Percentiles rank a stretch among this genome's conserved stretches.
phyloP scores from a whole-genome alignment of 2,113 vertebrate genomes.

The Pteruthius melanotis region DNA sequence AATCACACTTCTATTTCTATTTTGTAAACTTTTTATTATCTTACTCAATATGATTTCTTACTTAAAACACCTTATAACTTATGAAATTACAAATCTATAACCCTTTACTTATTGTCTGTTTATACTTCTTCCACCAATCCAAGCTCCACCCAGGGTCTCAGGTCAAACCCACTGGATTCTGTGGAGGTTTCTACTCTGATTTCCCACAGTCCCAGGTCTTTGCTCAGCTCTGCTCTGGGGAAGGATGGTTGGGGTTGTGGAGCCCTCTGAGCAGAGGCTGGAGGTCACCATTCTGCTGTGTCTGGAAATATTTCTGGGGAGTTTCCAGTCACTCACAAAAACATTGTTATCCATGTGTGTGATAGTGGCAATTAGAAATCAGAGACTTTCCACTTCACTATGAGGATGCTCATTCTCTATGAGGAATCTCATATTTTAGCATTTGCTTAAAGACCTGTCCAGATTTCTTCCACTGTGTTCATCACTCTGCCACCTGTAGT shows the following conservation, averaged over 20 bases:
- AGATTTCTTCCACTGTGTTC: neutral
- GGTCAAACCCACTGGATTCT: too few relatives aligned
- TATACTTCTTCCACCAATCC: too few relatives aligned
- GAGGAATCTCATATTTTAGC: neutral
- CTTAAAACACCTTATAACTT: too few relatives aligned
- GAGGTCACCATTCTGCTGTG: neutral
- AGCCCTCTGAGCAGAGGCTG: rapidly evolving
- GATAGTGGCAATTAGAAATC: neutral
- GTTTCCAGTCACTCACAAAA: neutral
- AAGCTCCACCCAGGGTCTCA: too few relatives aligned
- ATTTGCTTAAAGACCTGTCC: neutral
- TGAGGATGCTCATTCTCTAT: neutral
- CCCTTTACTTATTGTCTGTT: too few relatives aligned
- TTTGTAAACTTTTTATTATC: too few relatives aligned
- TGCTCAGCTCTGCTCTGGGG: neutral
- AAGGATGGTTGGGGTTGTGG: neutral
- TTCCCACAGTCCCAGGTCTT: too few relatives aligned
- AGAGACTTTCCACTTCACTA: neutral
- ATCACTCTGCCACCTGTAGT: neutral
- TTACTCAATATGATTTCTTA: too few relatives aligned
- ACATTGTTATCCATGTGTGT: neutral
- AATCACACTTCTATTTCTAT: too few relatives aligned
- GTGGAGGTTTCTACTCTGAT: too few relatives aligned
- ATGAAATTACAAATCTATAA: too few relatives aligned
- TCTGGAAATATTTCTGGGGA: neutral